Base-by-base conservation (phyloP, 2,113 vertebrate genomes). In the Toxotes jaculatrix region DNA sequence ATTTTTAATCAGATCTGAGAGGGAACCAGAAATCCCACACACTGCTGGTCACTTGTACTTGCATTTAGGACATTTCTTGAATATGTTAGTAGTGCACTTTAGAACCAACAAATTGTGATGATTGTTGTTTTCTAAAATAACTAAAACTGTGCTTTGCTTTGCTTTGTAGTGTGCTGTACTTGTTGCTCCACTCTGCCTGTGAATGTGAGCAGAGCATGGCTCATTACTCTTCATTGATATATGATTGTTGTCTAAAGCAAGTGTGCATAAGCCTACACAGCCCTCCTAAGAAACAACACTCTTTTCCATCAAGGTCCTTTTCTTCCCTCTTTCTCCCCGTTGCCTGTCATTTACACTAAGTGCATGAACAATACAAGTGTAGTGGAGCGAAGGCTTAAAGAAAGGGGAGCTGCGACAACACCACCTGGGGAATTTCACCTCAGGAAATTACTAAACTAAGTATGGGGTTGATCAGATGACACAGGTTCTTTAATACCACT, bases 271-370 rank as follows among this genome's bases (percentile, higher is more conserved):
- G 17, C 23, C 17, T 21, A 68, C 55, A 86, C 43, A 40, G 49
- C 65, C 13, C 43, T 56, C n/a, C 31, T 43, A 13, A 53, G 21
- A 80, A 55, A n/a, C 61, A 64, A 16, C 14, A 4, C 7, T 51
- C 5, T 51, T 34, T 59, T 43, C 17, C 21, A 43, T 70, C 59
- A 51, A 57, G 71, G 57, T 61, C n/a, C 56, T 14, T 49, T 60
- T 42, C 71, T 16, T 23, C n/a, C 4, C 4, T n/a, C 38, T 34
- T 19, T 32, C 21, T 2, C 17, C 3, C 3, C 0, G 0, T 12
- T 19, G 36, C 61, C 61, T 73, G 83, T 86, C 65, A 76, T 64
- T 81, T 78, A 62, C 65, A 61, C 21, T 27, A 56, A 75, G 64
- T 66, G 57, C n/a, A 16, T 45, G 49, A 85, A 74, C 82, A 84